A percentile compares a stretch with the other conserved stretches of the same genome.
Conservation (phyloP, 2,113 vertebrate species). For the Sylvia atricapilla region DNA sequence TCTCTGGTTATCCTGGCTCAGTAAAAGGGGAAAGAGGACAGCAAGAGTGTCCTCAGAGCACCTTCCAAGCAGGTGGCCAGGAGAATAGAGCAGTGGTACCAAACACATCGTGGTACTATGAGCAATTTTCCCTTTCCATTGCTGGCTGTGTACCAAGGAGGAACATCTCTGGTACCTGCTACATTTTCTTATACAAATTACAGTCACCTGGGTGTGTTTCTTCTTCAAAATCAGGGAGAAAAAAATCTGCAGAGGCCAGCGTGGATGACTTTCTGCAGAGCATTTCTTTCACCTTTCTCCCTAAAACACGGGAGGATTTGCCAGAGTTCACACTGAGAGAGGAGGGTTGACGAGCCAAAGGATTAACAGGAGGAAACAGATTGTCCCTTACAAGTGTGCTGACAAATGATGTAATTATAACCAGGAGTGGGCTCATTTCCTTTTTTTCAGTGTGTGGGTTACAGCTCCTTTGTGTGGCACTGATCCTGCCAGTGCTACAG, state of each 20-base stretch:
- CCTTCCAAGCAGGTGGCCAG: not conserved
- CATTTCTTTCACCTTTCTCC: not conserved
- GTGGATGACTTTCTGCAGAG: not conserved
- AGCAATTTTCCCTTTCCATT: not conserved
- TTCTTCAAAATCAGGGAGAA: not conserved
- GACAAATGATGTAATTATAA: conserved; percentile 31
- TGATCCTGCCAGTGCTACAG: not conserved
- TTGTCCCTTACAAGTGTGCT: not conserved
- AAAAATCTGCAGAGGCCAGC: not conserved
- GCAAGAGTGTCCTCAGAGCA: not conserved
- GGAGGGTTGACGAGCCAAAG: not conserved
- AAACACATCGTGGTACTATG: not conserved
- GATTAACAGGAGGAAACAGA: not conserved
- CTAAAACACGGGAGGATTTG: not conserved
- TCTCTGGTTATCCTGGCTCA: not conserved
- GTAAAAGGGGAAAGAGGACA: not conserved
- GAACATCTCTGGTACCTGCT: not conserved
- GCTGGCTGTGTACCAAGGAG: not conserved
- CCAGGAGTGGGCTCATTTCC: not conserved
- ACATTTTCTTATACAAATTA: not conserved
- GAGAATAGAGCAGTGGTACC: not conserved
- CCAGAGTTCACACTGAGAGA: not conserved
- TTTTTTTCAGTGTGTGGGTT: not conserved
- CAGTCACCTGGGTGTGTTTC: not conserved
- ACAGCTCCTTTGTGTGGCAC: not conserved